Conservation (phyloP, 2,797 vertebrate genomes). For the Enteromius paludinosus region DNA sequence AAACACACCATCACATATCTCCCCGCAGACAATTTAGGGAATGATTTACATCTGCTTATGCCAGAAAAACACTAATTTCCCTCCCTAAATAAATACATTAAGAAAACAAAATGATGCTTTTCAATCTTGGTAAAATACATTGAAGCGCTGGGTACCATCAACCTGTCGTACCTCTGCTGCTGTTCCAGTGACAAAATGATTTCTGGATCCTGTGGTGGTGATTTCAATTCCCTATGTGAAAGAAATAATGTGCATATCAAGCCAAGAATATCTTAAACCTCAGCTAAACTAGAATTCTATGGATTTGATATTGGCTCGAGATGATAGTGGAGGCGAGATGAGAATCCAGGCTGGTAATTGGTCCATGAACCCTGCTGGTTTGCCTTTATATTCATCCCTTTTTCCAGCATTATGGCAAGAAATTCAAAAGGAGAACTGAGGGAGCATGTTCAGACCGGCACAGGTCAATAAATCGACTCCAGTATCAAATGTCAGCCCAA, state of each 20-base stretch:
- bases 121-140: background rate
- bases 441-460: background rate
- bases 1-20: background rate
- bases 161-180: slow-evolving; percentile 74
- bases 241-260: slow-evolving; percentile 52
- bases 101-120: background rate
- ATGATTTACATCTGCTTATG: background rate
- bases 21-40: background rate
- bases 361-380: slow-evolving; percentile 8
- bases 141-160: slow-evolving; percentile 11
- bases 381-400: slow-evolving; percentile 3
- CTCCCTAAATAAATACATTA: background rate
- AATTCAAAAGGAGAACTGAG: background rate
- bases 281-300: slow-evolving; percentile 9
- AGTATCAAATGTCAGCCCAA: background rate
- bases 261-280: slow-evolving; percentile 7
- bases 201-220: slow-evolving; percentile 84
- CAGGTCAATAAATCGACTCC: slow-evolving; percentile 24
- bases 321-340: background rate
- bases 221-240: slow-evolving; percentile 85
- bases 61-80: background rate
- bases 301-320: slow-evolving; percentile 2
- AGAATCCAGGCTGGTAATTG: slow-evolving; percentile 10
- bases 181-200: slow-evolving; percentile 86
- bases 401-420: background rate